Conservation (phyloP, 2,113 vertebrate genomes). For the Microtus richardsoni region DNA sequence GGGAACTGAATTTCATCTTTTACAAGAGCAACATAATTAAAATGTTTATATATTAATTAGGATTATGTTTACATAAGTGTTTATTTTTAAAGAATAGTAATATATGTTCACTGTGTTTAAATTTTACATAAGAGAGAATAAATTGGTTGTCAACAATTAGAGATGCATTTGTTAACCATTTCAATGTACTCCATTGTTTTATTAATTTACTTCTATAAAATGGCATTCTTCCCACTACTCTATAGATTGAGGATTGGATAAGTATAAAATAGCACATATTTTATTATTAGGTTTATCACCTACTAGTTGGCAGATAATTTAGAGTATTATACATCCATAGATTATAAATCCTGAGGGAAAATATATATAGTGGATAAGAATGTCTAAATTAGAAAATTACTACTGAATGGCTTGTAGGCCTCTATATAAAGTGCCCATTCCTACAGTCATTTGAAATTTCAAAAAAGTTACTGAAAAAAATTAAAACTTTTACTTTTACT, state of each 20-base stretch:
- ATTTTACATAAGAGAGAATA: not conserved
- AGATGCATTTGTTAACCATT: not conserved
- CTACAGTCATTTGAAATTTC: not conserved
- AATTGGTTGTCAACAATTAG: not conserved
- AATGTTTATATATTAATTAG: not conserved
- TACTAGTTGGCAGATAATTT: not conserved
- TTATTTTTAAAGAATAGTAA: not conserved
- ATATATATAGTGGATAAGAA: not conserved
- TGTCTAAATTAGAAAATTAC: not conserved
- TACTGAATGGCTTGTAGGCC: not conserved
- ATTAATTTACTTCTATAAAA: not conserved
- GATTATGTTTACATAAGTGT: too few relatives aligned
- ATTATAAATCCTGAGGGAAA: not conserved
- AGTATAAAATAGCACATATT: not conserved
- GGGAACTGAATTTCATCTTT: too few relatives aligned
- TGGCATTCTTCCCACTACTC: not conserved
- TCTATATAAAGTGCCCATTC: not conserved
- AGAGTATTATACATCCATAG: not conserved
- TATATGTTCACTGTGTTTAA: not conserved
- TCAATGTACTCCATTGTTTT: not conserved
- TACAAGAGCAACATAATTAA: not conserved
- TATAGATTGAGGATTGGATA: not conserved
- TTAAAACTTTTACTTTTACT: conserved; percentile 7
- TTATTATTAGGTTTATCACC: not conserved
- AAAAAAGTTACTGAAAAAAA: not conserved